Conservation (phyloP, 2,797 vertebrate species). For the Microhierax caerulescens region DNA sequence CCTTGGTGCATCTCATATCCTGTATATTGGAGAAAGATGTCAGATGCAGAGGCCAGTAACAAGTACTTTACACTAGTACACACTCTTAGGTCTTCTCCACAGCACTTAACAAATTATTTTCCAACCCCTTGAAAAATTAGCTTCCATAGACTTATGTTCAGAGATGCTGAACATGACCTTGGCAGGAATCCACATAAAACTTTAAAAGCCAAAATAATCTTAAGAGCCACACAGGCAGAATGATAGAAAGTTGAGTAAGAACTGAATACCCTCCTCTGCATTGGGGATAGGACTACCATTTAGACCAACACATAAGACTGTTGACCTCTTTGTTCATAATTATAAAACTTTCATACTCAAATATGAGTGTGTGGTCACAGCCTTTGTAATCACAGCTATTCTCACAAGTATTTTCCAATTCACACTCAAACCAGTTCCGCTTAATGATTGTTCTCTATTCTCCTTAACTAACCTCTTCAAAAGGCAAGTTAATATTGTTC, state of each 20-base stretch:
- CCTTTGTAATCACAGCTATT: neutral
- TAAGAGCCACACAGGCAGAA: neutral
- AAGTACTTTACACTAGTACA: neutral
- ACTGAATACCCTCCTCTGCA: neutral
- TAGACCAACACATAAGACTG: neutral
- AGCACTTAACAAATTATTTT: neutral
- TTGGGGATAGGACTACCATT: neutral
- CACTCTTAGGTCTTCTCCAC: neutral
- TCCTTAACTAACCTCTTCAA: neutral
- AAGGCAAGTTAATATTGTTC: neutral
- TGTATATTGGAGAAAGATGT: neutral
- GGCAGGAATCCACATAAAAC: neutral
- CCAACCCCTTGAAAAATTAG: neutral
- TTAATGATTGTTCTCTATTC: neutral
- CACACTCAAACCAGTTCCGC: neutral
- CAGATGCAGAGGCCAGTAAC: neutral
- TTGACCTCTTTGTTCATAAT: neutral
- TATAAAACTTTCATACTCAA: neutral
- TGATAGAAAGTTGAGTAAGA: fast-evolving
- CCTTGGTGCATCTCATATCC: neutral
- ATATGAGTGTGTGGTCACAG: neutral
- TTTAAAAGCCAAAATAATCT: neutral
- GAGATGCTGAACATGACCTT: neutral
- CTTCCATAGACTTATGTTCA: neutral
- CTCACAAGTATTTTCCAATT: neutral